Base-by-base conservation (phyloP, 2,888 invertebrate species). In the Polymixis flavicincta region DNA sequence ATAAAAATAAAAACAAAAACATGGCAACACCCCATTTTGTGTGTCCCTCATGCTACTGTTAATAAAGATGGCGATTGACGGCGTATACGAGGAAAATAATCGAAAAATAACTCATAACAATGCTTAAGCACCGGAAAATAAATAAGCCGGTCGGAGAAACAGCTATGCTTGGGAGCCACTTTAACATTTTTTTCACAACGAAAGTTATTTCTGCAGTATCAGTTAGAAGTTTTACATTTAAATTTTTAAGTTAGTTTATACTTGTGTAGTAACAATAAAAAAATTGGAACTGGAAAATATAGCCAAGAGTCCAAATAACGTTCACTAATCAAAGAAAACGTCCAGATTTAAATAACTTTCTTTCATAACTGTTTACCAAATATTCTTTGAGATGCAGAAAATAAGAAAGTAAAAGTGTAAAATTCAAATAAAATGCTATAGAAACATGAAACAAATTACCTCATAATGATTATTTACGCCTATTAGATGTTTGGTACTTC, bases 121-220 rank as follows among this genome's bases (percentile, higher is more conserved):
- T 76, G 72, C 50, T 78, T 76, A 86, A 86, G 78, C 61, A 72
- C 77, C 82, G 83, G 79, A 78, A 86, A 84, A 88, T 80, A 86
- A 79, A 85, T 80, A 82, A 86, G 74, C 63, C 50, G 71, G 25
- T 68, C 59, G 57, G 52, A 69, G 67, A 42, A 75, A 65, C 57
- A 73, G 74, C 80, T 66, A 66, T 76, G 61, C 60, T 74, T 28
- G n/a, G 22, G 50, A 76, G 74, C 54, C 67, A 74, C 61, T 84
- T 78, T 25, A 28, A 73, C 76, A 57, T 28, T 80, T 83, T 75
- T 80, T 70, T 82, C 48, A 63, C 66, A 72, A 77, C 28, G 22
- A 67, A 77, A 76, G 63, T 71, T 76, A 77, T 78, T 67, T 60
- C 50, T 67, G 72, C 73, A 72, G 67, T 77, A 73, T 37, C 76